Percentiles rank a stretch among this genome's conserved stretches.
These are phyloP conservation scores for Rhynchonycteris naso DNA, from an alignment of 2,797 vertebrate genomes.

Conservation along the genomic window DNA sequence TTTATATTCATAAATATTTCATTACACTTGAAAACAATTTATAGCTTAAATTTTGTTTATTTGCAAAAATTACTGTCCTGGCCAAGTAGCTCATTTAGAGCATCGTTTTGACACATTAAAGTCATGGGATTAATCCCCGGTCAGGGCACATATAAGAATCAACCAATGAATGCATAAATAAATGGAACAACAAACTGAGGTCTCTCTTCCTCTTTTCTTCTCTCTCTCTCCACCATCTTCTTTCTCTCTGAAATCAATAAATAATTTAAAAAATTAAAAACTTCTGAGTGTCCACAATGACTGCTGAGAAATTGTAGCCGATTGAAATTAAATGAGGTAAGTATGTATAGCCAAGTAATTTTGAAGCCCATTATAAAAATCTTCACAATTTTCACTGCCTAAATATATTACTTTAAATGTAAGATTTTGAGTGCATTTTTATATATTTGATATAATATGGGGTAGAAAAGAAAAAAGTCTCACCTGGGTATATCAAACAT, in stretches of 20 bases:
- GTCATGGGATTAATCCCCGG: too few relatives aligned
- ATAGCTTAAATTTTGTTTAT: constrained; percentile 34
- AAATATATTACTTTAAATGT: neutral
- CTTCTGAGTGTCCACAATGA: neutral
- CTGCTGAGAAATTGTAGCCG: neutral
- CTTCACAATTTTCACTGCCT: neutral
- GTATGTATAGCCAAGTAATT: neutral
- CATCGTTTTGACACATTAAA: too few relatives aligned
- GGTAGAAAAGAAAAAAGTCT: neutral
- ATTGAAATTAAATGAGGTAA: constrained; percentile 40
- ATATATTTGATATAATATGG: neutral
- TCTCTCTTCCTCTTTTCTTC: too few relatives aligned
- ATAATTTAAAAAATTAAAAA: neutral
- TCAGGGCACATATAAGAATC: too few relatives aligned
- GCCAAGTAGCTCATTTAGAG: too few relatives aligned
- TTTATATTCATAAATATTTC: constrained; percentile 29
- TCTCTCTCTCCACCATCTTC: too few relatives aligned
- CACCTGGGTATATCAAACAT: neutral
- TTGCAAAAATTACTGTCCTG: neutral
- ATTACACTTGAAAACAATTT: constrained; percentile 43
- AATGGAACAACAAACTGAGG: too few relatives aligned
- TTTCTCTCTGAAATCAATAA: too few relatives aligned
- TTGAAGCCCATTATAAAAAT: neutral
- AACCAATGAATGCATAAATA: too few relatives aligned
- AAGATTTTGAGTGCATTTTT: neutral